Evolutionary conservation across 2,113 vertebrate genomes (phyloP).

Genomic region (Anoplopoma fimbria): DNA sequence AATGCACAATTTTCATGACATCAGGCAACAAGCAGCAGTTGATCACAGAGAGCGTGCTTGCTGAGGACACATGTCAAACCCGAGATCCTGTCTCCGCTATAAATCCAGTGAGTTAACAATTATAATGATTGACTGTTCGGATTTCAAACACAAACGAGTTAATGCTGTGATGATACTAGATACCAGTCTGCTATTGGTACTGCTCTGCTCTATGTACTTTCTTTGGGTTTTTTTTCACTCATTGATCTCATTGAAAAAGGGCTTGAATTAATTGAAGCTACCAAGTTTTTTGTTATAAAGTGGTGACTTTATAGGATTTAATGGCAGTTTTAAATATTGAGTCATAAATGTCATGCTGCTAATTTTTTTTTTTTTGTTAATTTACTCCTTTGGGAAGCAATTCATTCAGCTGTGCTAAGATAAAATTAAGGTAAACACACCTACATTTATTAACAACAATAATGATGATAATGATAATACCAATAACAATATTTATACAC

Average conservation of each 20-base stretch:
- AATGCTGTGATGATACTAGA: background rate
- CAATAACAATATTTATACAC: background rate
- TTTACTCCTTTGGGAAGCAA: background rate
- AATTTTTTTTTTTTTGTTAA: background rate
- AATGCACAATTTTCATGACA: background rate
- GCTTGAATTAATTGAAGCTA: background rate
- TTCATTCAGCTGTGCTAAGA: background rate
- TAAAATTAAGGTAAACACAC: background rate
- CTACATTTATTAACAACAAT: too few relatives aligned
- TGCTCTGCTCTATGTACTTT: background rate
- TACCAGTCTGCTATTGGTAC: background rate
- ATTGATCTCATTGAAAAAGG: background rate
- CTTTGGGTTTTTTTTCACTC: background rate
- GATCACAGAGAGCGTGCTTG: constrained; percentile 38
- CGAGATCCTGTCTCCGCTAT: constrained; percentile 10
- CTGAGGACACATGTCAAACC: constrained; percentile 64
- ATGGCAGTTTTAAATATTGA: background rate
- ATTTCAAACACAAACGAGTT: background rate
- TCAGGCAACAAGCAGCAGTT: constrained; percentile 50
- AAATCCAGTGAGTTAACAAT: constrained; percentile 17
- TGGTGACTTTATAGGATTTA: background rate
- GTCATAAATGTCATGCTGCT: background rate
- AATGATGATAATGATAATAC: too few relatives aligned
- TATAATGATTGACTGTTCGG: background rate
- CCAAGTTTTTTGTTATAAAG: background rate